Base-by-base conservation (phyloP, 2,797 vertebrate genomes). In the Knipowitschia caucasica region DNA sequence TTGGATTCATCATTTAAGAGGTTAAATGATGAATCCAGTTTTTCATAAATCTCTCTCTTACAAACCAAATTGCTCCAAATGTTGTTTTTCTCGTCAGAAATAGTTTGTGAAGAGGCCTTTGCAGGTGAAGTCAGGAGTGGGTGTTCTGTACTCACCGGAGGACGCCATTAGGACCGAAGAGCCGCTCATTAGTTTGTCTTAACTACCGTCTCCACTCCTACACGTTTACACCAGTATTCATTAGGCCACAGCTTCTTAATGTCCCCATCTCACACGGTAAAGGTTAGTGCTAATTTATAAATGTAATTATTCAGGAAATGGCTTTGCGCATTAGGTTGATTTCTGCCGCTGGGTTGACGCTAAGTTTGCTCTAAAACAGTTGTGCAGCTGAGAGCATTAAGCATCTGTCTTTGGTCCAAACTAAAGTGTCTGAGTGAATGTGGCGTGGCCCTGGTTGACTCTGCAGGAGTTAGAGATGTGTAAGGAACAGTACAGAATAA, bases 111-210 rank as follows among this genome's bases (percentile, higher is more conserved):
- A 18, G 27, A 31, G 15, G 27, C 44, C 17, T 1, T 36, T 11
- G 23, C n/a, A 18, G 38, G 44, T 67, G 50, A 51, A 30, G 55
- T 49, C 55, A 9, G 10, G 3, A 56, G 69, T 24, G 39, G 45
- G 47, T 35, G 24, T 58, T 62, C 73, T 80, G 80, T 75, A 81
- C 39, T 84, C 81, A 72, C 64, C 33, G 57, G n/a, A 44, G 67
- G 62, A 57, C 63, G 67, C 78, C 77, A 80, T 84, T 86, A 80
- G 63, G 69, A 73, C 54, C 50, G 62, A 67, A 42, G 58, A 59
- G 59, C 70, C 69, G 61, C 78, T 82, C 77, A 78, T 80, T 71
- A 81, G 50, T 53, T 17, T 40, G 31, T 7, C 36, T 66, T 64
- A 67, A 80, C 47, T 61, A 63, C 71, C 21, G 64, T 52, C 71